phyloP scores from a whole-genome alignment of 1,140 invertebrate genomes.

The Geopemphigus sp. region DNA sequence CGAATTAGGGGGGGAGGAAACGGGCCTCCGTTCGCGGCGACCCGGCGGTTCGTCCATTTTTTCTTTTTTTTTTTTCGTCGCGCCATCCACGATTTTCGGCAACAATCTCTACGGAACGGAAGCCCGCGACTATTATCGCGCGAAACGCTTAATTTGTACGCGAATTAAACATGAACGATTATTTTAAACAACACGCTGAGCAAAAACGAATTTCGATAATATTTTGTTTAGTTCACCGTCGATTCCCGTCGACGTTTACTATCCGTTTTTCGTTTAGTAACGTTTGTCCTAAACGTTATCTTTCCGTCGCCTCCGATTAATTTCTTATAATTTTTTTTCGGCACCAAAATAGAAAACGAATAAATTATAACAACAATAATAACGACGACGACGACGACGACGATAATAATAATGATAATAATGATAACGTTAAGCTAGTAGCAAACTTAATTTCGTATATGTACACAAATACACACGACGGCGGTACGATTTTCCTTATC shows the following conservation, averaged over 20 bases:
- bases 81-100: no score
- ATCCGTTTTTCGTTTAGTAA: slow-evolving; percentile 7
- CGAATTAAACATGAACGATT: neutral
- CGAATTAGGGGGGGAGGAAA: no score
- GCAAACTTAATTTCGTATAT: slow-evolving; percentile 19
- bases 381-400: no score
- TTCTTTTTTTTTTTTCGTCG: no score
- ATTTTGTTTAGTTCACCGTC: neutral
- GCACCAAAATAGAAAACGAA: no score
- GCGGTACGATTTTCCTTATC: neutral
- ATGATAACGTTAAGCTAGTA: neutral
- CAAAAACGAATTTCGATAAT: slow-evolving; percentile 9
- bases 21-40: no score
- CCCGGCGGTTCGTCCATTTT: no score
- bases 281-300: neutral
- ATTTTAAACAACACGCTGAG: slow-evolving; percentile 13
- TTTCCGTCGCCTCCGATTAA: neutral
- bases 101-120: no score
- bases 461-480: neutral
- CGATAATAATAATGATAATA: no score
- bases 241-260: neutral
- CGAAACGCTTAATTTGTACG: no score
- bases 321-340: neutral
- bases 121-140: no score
- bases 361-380: no score